These are phyloP conservation scores for Corythornis vintsioides DNA, from an alignment of 2,113 vertebrate species.

Conservation along the genomic window DNA sequence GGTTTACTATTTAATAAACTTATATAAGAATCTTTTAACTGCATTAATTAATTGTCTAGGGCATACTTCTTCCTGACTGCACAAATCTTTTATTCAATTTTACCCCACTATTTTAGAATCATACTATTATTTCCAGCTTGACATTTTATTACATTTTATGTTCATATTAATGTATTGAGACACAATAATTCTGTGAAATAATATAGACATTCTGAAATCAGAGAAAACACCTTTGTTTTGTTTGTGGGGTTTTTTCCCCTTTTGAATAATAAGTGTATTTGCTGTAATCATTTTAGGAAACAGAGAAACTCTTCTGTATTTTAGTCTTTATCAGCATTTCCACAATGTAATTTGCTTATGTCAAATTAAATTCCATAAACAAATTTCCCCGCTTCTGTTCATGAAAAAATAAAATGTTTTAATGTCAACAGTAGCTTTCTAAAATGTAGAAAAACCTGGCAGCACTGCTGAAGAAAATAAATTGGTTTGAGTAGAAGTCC, in stretches of 20 bases:
- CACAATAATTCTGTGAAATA: not conserved
- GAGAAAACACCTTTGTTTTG: not conserved
- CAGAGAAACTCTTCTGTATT: not conserved
- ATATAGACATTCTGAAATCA: not conserved
- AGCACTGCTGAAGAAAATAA: not conserved
- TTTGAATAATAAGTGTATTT: not conserved
- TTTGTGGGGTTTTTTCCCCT: not conserved
- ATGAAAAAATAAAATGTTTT: not conserved
- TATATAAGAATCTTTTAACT: not conserved
- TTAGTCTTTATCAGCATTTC: not conserved
- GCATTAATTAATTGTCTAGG: not conserved
- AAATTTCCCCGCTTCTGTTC: not conserved
- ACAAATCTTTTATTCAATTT: not conserved
- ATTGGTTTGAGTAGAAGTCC: not conserved
- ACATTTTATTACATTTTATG: not conserved
- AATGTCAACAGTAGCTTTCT: not conserved
- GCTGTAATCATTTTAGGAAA: not conserved
- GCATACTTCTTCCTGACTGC: not conserved
- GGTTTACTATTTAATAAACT: not conserved
- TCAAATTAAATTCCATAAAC: not conserved
- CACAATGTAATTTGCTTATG: not conserved
- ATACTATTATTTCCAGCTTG: not conserved
- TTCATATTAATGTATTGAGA: not conserved
- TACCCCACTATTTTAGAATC: not conserved
- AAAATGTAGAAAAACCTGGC: not conserved